Evolutionary conservation across 2,888 invertebrate genomes (phyloP).

Genomic region (Euspilapteryx auroguttella): DNA sequence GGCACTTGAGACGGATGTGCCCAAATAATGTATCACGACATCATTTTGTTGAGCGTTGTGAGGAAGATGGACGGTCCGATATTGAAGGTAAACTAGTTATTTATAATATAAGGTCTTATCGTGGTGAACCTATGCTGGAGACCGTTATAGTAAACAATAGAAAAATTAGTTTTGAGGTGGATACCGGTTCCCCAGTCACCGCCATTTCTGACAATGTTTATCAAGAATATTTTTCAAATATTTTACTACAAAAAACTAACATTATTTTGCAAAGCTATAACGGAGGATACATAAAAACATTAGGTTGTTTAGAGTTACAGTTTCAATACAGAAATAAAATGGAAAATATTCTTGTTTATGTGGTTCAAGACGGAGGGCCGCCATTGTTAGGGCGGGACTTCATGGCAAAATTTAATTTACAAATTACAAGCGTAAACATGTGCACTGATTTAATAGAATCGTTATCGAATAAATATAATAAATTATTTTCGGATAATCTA

Average conservation of each 20-base stretch:
- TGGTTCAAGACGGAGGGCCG: background rate
- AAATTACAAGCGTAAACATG: background rate
- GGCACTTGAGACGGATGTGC: conserved; percentile 1
- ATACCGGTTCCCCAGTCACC: background rate
- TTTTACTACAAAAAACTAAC: background rate
- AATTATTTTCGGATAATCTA: background rate
- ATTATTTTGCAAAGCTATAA: background rate
- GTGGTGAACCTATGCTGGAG: background rate
- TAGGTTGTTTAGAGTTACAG: background rate
- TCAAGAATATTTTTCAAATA: no score
- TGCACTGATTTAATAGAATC: background rate
- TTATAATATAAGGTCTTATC: background rate
- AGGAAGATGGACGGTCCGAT: background rate
- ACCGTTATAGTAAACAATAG: background rate
- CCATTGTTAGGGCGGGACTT: no score
- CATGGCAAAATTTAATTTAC: background rate
- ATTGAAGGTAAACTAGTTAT: background rate
- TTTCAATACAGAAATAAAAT: background rate
- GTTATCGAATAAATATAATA: background rate
- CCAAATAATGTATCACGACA: background rate
- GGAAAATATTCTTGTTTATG: background rate
- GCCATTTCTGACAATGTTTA: background rate
- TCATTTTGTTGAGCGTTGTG: no score
- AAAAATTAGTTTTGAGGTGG: background rate
- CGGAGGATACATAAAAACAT: background rate